Percentiles rank a stretch among this genome's conserved stretches.
Conservation (phyloP, 2,888 invertebrate species). For the Sinohyriopsis cumingii region DNA sequence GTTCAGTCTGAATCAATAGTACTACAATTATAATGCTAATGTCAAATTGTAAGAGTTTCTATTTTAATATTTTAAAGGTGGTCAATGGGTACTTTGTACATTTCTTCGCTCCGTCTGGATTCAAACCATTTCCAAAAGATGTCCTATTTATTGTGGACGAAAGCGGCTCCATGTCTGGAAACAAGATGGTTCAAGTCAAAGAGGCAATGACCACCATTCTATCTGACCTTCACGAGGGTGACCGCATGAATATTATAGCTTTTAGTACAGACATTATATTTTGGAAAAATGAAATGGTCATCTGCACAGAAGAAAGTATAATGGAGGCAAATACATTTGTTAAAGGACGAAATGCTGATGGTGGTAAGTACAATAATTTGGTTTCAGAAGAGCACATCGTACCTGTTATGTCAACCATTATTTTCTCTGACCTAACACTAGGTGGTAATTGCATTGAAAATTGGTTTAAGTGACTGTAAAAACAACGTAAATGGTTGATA, state of each 20-base stretch:
- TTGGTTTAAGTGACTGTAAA: no score
- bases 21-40: no score
- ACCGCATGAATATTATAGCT: constrained; percentile 44
- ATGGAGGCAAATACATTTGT: constrained; percentile 20
- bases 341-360: constrained; percentile 10
- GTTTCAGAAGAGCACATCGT: no score
- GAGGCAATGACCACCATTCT: constrained; percentile 47
- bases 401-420: no score
- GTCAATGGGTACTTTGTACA: constrained; percentile 79
- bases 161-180: constrained; percentile 83
- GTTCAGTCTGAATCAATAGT: no score
- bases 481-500: no score
- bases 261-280: constrained; percentile 24
- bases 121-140: constrained; percentile 74
- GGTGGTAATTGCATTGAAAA: no score
- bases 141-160: constrained; percentile 83
- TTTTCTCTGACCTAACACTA: no score
- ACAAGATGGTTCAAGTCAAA: constrained; percentile 78
- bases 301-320: constrained; percentile 18
- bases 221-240: constrained; percentile 36
- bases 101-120: constrained; percentile 80
- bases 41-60: no score
- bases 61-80: constrained; percentile 12
- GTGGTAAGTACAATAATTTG: constrained; percentile 25
- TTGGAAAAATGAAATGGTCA: constrained; percentile 29